These are phyloP conservation scores for Sebastes taczanowskii DNA, from an alignment of 2,797 vertebrate species.

Conservation along the genomic window DNA sequence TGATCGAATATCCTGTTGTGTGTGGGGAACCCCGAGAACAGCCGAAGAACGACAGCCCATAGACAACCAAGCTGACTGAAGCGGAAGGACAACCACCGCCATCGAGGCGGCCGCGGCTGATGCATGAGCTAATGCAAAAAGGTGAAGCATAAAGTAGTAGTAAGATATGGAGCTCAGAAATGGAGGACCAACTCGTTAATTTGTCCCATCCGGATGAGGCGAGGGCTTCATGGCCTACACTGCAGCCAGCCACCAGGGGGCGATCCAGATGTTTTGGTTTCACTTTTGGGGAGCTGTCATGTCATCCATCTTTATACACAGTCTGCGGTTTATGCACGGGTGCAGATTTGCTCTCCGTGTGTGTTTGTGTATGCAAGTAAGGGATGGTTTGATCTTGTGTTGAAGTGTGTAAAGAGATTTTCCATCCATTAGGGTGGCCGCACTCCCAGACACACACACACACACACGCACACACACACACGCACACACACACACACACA, in stretches of 20 bases:
- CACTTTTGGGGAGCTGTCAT: not conserved
- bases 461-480: not conserved
- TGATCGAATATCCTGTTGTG: no score
- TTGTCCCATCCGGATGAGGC: no score
- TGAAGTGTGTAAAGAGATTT: slow-evolving; percentile 76
- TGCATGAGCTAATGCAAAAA: no score
- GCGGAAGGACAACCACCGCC: no score
- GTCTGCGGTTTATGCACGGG: slow-evolving; percentile 7
- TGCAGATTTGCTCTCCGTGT: slow-evolving; percentile 20
- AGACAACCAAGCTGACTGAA: no score
- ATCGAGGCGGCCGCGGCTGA: no score
- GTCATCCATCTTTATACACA: not conserved
- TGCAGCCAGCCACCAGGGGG: not conserved
- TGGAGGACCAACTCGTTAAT: no score
- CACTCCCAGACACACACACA: slow-evolving; percentile 21
- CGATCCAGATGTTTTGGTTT: not conserved
- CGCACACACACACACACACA: not conserved
- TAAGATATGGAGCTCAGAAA: no score
- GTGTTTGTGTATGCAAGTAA: slow-evolving; percentile 40
- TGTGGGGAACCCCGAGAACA: no score
- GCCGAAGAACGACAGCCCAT: no score
- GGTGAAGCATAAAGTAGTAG: no score
- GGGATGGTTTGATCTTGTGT: slow-evolving; percentile 55
- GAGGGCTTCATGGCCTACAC: not conserved
- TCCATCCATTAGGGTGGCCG: slow-evolving; percentile 75